Evolutionary conservation across 2,888 invertebrate genomes (phyloP).

Genomic region (Xestobium rufovillosum): DNA sequence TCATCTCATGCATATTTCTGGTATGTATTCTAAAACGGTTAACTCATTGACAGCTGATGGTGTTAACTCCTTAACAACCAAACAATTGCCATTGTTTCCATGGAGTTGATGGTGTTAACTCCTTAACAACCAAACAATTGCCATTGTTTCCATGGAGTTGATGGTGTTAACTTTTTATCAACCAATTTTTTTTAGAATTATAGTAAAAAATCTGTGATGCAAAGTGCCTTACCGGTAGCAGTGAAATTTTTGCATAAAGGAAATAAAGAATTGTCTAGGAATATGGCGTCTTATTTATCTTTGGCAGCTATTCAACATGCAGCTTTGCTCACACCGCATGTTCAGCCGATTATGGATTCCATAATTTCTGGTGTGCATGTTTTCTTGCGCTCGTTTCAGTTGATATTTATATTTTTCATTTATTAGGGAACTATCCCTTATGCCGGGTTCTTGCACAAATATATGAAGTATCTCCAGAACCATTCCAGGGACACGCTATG

Average conservation of each 20-base stretch:
- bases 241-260: constrained; percentile 87
- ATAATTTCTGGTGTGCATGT: constrained; percentile 85
- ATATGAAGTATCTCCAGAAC: constrained; percentile 80
- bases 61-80: too few relatives aligned
- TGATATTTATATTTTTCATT: constrained; percentile 12
- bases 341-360: constrained; percentile 84
- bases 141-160: too few relatives aligned
- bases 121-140: too few relatives aligned
- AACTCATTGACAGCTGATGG: background rate
- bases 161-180: too few relatives aligned
- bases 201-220: constrained; percentile 67
- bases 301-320: constrained; percentile 89
- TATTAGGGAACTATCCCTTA: constrained; percentile 77
- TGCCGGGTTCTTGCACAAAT: constrained; percentile 84
- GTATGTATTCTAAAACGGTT: constrained; percentile 51
- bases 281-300: constrained; percentile 86
- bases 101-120: too few relatives aligned
- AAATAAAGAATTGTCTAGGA: constrained; percentile 81
- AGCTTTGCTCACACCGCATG: constrained; percentile 74
- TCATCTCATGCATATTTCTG: constrained; percentile 90
- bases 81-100: too few relatives aligned
- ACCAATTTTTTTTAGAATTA: constrained; percentile 51
- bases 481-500: constrained; percentile 77
- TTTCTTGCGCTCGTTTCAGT: too few relatives aligned
- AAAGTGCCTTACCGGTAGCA: constrained; percentile 78